Percentiles rank a stretch among this genome's conserved stretches.
Conservation (phyloP, 1,140 invertebrate species). For the Micrasema minimum region DNA sequence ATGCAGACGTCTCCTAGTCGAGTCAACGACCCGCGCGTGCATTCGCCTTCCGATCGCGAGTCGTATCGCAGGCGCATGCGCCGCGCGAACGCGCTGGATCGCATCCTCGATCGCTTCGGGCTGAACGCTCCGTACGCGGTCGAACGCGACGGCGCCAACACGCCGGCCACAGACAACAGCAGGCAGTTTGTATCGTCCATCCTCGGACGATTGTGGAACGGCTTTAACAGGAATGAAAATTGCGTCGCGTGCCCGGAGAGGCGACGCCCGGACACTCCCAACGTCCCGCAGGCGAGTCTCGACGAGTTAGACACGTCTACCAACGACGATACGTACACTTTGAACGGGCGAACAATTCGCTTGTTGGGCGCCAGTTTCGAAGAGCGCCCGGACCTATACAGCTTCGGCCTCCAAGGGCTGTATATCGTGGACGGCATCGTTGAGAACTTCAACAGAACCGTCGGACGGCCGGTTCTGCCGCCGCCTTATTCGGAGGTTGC, state of each 20-base stretch:
- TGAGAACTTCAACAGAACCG: constrained; percentile 56
- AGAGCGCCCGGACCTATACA: constrained; percentile 56
- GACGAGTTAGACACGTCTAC: constrained; percentile 35
- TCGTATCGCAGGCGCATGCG: constrained; percentile 37
- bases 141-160: constrained; percentile 27
- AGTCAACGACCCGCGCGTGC: constrained; percentile 17
- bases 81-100: constrained; percentile 48
- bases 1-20: constrained; percentile 10
- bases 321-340: constrained; percentile 58
- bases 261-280: constrained; percentile 48
- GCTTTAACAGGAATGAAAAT: constrained; percentile 31
- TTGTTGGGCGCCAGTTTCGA: constrained; percentile 61
- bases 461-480: constrained; percentile 62
- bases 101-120: constrained; percentile 50
- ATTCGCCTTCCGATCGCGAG: constrained; percentile 41
- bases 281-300: constrained; percentile 42
- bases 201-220: constrained; percentile 40
- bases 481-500: constrained; percentile 70
- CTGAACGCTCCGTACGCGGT: constrained; percentile 51
- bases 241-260: constrained; percentile 14
- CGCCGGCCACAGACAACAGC: constrained; percentile 26
- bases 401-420: constrained; percentile 30
- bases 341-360: constrained; percentile 61
- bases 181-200: constrained; percentile 41
- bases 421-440: constrained; percentile 49